A percentile compares a stretch with the other conserved stretches of the same genome.
These are phyloP conservation scores for Catocala nupta DNA, from an alignment of 2,888 invertebrate genomes.

Conservation along the genomic window DNA sequence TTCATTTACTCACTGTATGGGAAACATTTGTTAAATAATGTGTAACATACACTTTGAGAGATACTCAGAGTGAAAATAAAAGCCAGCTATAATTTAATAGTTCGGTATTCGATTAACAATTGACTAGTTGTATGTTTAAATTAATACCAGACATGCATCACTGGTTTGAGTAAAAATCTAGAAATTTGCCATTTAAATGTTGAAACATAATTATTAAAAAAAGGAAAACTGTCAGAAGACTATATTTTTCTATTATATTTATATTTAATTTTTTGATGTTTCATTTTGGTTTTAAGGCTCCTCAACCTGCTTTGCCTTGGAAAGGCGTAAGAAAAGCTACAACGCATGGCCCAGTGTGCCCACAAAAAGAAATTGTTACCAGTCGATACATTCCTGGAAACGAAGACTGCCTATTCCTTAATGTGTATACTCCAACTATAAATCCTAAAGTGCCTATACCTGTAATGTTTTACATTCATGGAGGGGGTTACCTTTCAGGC, in stretches of 20 bases:
- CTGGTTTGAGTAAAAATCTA: too few species aligned
- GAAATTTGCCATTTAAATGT: too few species aligned
- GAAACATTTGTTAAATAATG: background rate
- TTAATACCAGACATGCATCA: too few species aligned
- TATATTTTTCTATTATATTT: background rate
- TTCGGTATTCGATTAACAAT: too few species aligned
- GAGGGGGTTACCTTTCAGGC: conserved; percentile 63
- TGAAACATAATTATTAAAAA: too few species aligned
- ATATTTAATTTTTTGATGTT: background rate
- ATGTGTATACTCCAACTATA: conserved; percentile 60
- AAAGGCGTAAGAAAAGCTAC: conserved; percentile 62
- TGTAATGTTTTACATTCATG: conserved; percentile 73
- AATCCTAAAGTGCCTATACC: conserved; percentile 41
- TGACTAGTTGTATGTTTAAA: too few species aligned
- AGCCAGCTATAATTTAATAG: too few species aligned
- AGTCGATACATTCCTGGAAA: conserved; percentile 54
- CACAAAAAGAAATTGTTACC: conserved; percentile 46
- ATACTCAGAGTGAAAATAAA: too few species aligned
- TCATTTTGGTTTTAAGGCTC: conserved; percentile 5
- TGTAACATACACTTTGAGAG: background rate
- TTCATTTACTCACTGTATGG: too few species aligned
- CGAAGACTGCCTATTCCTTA: conserved; percentile 69
- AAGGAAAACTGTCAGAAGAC: too few species aligned
- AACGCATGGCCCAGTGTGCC: conserved; percentile 63
- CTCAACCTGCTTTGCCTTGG: conserved; percentile 59